A percentile compares a stretch with the other conserved stretches of the same genome.
Evolutionary conservation across 2,113 vertebrate species (phyloP).

Genomic region (Dermatemys mawii): DNA sequence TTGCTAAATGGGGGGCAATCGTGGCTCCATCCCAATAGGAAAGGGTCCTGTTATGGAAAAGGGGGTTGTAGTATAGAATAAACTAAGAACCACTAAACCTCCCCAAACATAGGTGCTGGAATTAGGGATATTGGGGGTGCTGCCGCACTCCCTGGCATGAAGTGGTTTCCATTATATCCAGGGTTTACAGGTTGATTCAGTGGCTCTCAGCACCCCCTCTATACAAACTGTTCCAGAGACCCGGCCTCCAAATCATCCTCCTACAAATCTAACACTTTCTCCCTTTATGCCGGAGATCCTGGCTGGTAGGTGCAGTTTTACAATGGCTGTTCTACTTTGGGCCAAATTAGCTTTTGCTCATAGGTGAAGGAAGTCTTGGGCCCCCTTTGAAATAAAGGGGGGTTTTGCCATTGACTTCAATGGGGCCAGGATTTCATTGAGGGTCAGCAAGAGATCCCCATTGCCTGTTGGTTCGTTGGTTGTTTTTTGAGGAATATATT

Average conservation of each 20-base stretch:
- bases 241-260: neutral
- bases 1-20: neutral
- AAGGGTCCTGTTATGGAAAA: neutral
- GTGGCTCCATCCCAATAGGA: neutral
- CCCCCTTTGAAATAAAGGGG: neutral
- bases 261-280: neutral
- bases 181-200: no score
- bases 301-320: neutral
- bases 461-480: neutral
- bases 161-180: no score
- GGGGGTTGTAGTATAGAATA: neutral
- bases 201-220: no score
- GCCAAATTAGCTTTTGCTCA: neutral
- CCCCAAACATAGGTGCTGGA: no score
- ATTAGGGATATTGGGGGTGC: no score
- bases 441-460: neutral
- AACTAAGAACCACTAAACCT: neutral
- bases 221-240: no score
- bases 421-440: neutral
- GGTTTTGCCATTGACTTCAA: neutral
- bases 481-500: neutral
- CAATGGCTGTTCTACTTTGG: neutral
- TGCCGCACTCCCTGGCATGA: no score
- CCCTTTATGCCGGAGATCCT: neutral
- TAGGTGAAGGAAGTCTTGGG: neutral